These are phyloP conservation scores for Euwallacea fornicatus DNA, from an alignment of 1,140 invertebrate species.

Conservation along the genomic window DNA sequence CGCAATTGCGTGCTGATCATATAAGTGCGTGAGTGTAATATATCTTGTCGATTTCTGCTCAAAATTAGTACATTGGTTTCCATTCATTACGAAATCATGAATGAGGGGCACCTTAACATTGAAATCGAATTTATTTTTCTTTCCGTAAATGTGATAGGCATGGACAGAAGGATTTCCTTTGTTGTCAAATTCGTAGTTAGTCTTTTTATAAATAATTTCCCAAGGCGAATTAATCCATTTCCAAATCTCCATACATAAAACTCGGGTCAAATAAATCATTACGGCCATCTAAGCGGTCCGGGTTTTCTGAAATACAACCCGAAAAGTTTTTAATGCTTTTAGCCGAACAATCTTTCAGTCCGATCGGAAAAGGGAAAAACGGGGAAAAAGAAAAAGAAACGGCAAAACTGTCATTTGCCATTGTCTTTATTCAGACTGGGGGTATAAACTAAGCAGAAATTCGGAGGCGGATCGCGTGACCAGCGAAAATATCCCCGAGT, in stretches of 20 bases:
- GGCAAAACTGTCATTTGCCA: slow-evolving; percentile 39
- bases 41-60: too few species aligned
- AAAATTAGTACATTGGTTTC: too few species aligned
- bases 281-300: not conserved
- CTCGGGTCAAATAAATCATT: slow-evolving; percentile 14
- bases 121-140: too few species aligned
- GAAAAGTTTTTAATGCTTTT: slow-evolving; percentile 37
- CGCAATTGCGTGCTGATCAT: slow-evolving; percentile 6
- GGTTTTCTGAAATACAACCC: slow-evolving; percentile 11
- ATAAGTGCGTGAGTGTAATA: not conserved
- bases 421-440: slow-evolving; percentile 37
- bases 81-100: too few species aligned
- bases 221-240: slow-evolving; percentile 11
- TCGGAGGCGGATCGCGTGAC: slow-evolving; percentile 38
- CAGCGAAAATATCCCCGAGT: slow-evolving; percentile 34
- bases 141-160: too few species aligned
- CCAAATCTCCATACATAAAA: slow-evolving; percentile 9
- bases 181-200: too few species aligned
- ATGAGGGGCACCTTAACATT: too few species aligned
- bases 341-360: slow-evolving; percentile 31
- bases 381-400: slow-evolving; percentile 27
- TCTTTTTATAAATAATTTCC: too few species aligned
- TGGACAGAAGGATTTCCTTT: too few species aligned
- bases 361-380: slow-evolving; percentile 28
- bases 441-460: slow-evolving; percentile 38